These are phyloP conservation scores for Torymus texanus DNA, from an alignment of 2,888 invertebrate genomes.

Conservation along the genomic window DNA sequence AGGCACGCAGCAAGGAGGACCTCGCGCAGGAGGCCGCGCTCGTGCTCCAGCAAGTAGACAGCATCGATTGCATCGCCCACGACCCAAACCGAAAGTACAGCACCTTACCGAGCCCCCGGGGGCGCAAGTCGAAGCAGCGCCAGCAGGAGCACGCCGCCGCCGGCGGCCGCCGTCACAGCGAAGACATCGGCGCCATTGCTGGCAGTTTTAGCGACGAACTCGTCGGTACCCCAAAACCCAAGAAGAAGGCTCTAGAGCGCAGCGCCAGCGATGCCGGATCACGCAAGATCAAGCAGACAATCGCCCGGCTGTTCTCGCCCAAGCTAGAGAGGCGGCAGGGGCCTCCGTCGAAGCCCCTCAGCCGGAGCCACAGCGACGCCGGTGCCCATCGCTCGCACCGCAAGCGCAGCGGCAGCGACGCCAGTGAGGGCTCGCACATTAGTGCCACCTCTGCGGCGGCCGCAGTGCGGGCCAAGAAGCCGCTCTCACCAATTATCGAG, in stretches of 20 bases:
- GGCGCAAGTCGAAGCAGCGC: slow-evolving; percentile 46
- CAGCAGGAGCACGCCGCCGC: slow-evolving; percentile 16
- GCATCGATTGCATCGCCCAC: slow-evolving; percentile 80
- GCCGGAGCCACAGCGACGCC: slow-evolving; percentile 77
- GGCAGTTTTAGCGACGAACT: slow-evolving; percentile 52
- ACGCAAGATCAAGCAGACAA: slow-evolving; percentile 66
- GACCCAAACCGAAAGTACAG: slow-evolving; percentile 77
- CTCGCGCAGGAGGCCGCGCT: slow-evolving; percentile 86
- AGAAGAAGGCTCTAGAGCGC: slow-evolving; percentile 76
- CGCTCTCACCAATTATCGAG: slow-evolving; percentile 88
- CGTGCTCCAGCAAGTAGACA: slow-evolving; percentile 85
- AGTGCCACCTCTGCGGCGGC: slow-evolving; percentile 66
- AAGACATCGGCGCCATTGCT: slow-evolving; percentile 75
- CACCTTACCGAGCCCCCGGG: slow-evolving; percentile 81
- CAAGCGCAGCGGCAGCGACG: slow-evolving; percentile 79
- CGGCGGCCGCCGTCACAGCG: slow-evolving; percentile 76
- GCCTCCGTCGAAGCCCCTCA: slow-evolving; percentile 16
- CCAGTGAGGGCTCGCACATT: slow-evolving; percentile 76
- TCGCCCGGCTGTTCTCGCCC: slow-evolving; percentile 69
- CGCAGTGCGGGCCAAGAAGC: slow-evolving; percentile 79
- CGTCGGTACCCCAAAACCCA: slow-evolving; percentile 73
- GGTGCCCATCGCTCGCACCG: slow-evolving; percentile 77
- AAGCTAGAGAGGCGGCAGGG: slow-evolving; percentile 63
- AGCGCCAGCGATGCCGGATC: slow-evolving; percentile 75
- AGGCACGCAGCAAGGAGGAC: slow-evolving; percentile 83